Base-by-base conservation (phyloP, 2,888 invertebrate species). In the Galeruca laticollis region DNA sequence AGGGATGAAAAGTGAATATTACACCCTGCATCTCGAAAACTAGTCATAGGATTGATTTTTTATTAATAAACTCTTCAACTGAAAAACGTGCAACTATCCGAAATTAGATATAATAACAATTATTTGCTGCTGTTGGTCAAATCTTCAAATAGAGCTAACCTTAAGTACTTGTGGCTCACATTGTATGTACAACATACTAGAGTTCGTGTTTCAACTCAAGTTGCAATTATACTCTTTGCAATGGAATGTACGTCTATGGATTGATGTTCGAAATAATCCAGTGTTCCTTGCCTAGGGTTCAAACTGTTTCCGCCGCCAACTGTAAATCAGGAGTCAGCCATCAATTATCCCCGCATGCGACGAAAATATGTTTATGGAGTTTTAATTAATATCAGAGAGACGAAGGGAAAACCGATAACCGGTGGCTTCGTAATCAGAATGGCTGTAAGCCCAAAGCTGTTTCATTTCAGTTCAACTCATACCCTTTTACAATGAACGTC, bases 261-360 rank as follows among this genome's bases (percentile, higher is more conserved):
- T 57, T 18, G 31, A 57, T 31, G 33, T 57, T 57, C 49, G 33
- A 33, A 57, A 37, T 75, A 73, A 76, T 76, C 75, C 70, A 68
- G 56, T 66, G 60, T 68, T 70, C 72, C 65, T 63, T 33, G 64
- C 69, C 69, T 61, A 56, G 67, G 68, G 70, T 62, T 64, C 66
- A 72, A 59, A 60, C 68, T 59, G 63, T 67, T 64, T 65, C 60
- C 60, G 63, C 60, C 43, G 49, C 69, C 68, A 56, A 59, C 62
- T 68, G 65, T 65, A 73, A 74, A 74, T 74, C 72, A 71, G 70
- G 68, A 73, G 69, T 70, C 75, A 73, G 71, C 68, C 72, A 77
- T 76, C 76, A 76, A 76, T 77, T 75, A 77, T 71, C 73, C 70
- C 70, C 72, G 72, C 73, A 73, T 75, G 74, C 75, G 75, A 74